phyloP scores from a whole-genome alignment of 2,797 vertebrate genomes.

The Distichodus sexfasciatus region DNA sequence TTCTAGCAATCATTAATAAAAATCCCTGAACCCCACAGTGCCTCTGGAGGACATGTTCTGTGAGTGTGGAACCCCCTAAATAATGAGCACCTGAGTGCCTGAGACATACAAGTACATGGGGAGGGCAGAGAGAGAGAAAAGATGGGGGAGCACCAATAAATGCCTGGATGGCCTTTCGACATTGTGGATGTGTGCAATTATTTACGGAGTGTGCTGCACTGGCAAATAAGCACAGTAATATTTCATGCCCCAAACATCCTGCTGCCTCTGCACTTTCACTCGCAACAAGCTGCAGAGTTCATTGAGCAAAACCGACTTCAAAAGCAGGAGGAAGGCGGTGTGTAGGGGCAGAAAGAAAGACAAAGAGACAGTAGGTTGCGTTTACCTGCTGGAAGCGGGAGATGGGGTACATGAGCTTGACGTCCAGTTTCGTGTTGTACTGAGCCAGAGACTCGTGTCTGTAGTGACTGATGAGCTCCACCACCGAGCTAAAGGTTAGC shows the following conservation, averaged over 20 bases:
- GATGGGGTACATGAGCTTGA: conserved; percentile 90
- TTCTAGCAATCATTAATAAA: conserved; percentile 56
- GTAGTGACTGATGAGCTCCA: conserved; percentile 94
- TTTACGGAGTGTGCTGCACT: conserved; percentile 47
- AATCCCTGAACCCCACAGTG: conserved; percentile 45
- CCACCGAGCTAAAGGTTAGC: conserved; percentile 88
- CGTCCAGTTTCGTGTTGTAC: conserved; percentile 94
- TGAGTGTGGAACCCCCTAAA: conserved; percentile 46
- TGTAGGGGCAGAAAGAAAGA: conserved; percentile 61
- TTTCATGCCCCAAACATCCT: conserved; percentile 52
- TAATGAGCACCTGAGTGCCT: conserved; percentile 54
- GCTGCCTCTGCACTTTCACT: conserved; percentile 56
- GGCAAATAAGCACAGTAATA: conserved; percentile 49
- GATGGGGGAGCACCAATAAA: conserved; percentile 44
- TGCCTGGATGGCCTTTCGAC: conserved; percentile 56
- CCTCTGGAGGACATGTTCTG: conserved; percentile 28
- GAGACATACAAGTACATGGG: not conserved
- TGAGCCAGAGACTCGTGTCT: conserved; percentile 91
- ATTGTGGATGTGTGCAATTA: conserved; percentile 54
- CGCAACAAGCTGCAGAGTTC: conserved; percentile 54
- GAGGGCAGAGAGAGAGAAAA: not conserved
- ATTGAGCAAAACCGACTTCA: conserved; percentile 15
- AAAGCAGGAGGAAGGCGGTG: conserved; percentile 63
- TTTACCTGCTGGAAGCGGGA: conserved; percentile 80
- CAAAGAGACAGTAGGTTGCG: not conserved